A percentile compares a stretch with the other conserved stretches of the same genome.
These are phyloP conservation scores for Hesperophylax magnus DNA, from an alignment of 1,140 invertebrate species.

Conservation along the genomic window DNA sequence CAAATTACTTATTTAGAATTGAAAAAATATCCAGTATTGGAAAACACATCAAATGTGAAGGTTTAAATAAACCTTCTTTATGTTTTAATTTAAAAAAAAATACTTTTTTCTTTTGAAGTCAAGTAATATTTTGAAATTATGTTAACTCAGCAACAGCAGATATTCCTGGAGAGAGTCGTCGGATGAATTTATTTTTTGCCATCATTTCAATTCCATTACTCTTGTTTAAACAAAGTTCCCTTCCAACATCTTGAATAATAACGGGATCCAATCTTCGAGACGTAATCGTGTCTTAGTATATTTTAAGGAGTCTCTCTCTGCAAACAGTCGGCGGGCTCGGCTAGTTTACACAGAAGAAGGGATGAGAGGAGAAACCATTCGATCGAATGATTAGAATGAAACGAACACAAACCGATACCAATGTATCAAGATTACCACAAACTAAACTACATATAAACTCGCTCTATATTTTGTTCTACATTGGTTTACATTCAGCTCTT, in stretches of 20 bases:
- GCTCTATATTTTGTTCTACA: no score
- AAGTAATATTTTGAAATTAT: background rate
- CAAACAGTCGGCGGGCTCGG: conserved; percentile 30
- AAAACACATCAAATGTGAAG: no score
- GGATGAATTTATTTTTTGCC: conserved; percentile 24
- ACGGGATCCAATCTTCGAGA: conserved; percentile 37
- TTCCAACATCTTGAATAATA: conserved; percentile 45
- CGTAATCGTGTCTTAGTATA: conserved; percentile 41
- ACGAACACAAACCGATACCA: background rate
- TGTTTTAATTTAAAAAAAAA: no score
- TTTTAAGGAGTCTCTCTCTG: conserved; percentile 44
- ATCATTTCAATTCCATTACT: conserved; percentile 54
- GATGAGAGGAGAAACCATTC: conserved; percentile 7
- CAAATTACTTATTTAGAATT: no score
- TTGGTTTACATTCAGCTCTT: no score
- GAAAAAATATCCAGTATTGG: no score
- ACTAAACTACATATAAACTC: no score
- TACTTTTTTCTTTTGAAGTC: background rate
- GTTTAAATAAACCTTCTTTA: no score
- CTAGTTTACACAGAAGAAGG: conserved; percentile 3
- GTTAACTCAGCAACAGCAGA: background rate
- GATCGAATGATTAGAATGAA: conserved; percentile 12
- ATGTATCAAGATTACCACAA: no score
- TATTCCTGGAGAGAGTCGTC: background rate
- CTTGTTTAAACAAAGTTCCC: conserved; percentile 52